Evolutionary conservation across 2,797 vertebrate species (phyloP), one percentile per base, ranked within the genome.

Genomic region (Pangasius sanitwongsei): DNA sequence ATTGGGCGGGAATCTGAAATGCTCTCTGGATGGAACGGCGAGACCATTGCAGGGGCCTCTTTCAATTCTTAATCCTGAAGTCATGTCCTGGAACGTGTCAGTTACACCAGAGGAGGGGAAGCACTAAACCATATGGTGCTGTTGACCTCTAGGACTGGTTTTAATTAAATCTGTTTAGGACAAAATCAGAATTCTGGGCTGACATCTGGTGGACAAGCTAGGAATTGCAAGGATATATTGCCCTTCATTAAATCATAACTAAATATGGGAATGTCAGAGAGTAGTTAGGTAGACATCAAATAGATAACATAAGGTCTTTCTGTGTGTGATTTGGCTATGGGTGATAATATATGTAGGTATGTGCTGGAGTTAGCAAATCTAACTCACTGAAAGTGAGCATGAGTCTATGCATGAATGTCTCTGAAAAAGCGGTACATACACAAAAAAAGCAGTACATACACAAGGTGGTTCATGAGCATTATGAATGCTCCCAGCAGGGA

Each of bases 181-280:
- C 63, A 53, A 57, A 89, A 86, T 55, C 16, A 72, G 28, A 44
- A 87, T 91, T 78, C 87, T 85, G 90, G 89, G 85, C 91, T 96
- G 96, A 92, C 95, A 93, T 92, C 95, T 95, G 82, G 92, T 94
- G 96, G 94, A 57, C 4, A n/a, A 44, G 6, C 0, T 48, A 5
- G 41, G 25, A 31, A 94, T 74, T 93, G 90, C 94, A 94, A 90
- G 53, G n/a, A 23, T 69, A 57, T 34, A 53, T 34, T 85, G 41
- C 25, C 61, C 11, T 63, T 25, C 5, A 28, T 16, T 65, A 31
- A 44, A 65, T 69, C n/a, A 20, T 48, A 67, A 69, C 81, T 83
- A 82, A 70, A 61, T 53, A 80, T 59, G 53, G 84, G 37, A 69
- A 89, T 18, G 15, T 65, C 20, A 28, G 55, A 28, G n/a, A 55